A percentile compares a stretch with the other conserved stretches of the same genome.
phyloP scores from a whole-genome alignment of 2,113 vertebrate species.

The Odocoileus hemionus region DNA sequence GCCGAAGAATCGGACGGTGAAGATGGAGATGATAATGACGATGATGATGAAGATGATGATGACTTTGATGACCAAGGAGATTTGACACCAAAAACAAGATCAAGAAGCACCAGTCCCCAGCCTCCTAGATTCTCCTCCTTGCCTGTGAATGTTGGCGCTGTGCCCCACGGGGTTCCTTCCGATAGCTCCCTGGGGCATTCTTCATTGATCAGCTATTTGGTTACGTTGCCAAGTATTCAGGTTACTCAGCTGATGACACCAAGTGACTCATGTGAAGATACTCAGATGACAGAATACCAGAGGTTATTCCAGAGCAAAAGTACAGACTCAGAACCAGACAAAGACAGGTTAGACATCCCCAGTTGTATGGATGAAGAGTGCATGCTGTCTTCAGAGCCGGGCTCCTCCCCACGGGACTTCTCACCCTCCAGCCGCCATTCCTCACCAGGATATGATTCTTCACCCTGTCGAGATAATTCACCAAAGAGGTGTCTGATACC shows the following conservation, averaged over 20 bases:
- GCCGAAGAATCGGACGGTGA: conserved; percentile 95
- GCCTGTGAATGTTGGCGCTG: conserved; percentile 82
- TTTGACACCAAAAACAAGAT: conserved; percentile 93
- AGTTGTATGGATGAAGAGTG: conserved; percentile 91
- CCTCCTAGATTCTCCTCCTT: conserved; percentile 89
- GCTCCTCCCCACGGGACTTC: conserved; percentile 89
- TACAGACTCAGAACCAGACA: conserved; percentile 83
- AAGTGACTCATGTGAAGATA: conserved; percentile 82
- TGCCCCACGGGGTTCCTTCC: conserved; percentile 80
- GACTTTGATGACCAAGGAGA: conserved; percentile 97
- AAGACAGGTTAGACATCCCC: conserved; percentile 88
- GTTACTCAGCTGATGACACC: conserved; percentile 90
- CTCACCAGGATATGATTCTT: conserved; percentile 91
- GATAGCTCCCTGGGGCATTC: conserved; percentile 85
- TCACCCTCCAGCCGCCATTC: conserved; percentile 89
- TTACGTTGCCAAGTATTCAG: conserved; percentile 95
- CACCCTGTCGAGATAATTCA: conserved; percentile 90
- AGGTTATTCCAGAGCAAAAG: conserved; percentile 86
- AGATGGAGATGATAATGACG: conserved; percentile 94
- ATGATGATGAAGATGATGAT: conserved; percentile 93
- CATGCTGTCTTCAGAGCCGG: conserved; percentile 83
- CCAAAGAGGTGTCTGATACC: conserved; percentile 93
- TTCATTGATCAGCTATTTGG: conserved; percentile 92
- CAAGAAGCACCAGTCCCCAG: conserved; percentile 96
- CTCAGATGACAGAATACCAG: conserved; percentile 87